These are phyloP conservation scores for Lochmaea capreae DNA, from an alignment of 2,888 invertebrate species.

Conservation along the genomic window DNA sequence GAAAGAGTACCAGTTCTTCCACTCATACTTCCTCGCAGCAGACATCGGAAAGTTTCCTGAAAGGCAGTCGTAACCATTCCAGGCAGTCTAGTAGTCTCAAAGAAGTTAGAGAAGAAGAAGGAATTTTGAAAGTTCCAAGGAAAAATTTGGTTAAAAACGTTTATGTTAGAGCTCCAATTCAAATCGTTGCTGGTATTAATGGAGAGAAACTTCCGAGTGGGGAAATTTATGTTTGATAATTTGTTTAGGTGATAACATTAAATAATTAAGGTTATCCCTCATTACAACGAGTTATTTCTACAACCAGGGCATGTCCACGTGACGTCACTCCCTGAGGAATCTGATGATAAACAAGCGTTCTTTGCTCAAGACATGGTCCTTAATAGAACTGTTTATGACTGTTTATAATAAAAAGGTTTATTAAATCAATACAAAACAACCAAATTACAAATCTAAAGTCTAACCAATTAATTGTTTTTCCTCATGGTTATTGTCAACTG, in stretches of 20 bases:
- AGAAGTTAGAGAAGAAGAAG: slow-evolving; percentile 52
- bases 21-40: slow-evolving; percentile 73
- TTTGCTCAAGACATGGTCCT: too few species aligned
- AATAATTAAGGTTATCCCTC: not conserved
- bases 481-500: too few species aligned
- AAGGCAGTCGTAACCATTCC: slow-evolving; percentile 67
- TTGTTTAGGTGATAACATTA: slow-evolving; percentile 2
- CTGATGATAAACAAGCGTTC: too few species aligned
- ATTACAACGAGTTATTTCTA: too few species aligned
- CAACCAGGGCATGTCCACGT: too few species aligned
- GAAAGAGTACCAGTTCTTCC: slow-evolving; percentile 73
- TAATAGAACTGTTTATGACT: too few species aligned
- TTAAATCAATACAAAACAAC: too few species aligned
- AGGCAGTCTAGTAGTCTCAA: slow-evolving; percentile 57
- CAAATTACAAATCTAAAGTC: too few species aligned
- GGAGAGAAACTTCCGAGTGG: slow-evolving; percentile 56
- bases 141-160: slow-evolving; percentile 52
- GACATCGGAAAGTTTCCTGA: slow-evolving; percentile 73
- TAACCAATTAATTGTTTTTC: too few species aligned
- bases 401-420: too few species aligned
- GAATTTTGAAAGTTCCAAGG: slow-evolving; percentile 35
- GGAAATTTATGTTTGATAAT: slow-evolving; percentile 58
- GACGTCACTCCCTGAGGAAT: too few species aligned
- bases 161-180: slow-evolving; percentile 58
- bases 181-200: slow-evolving; percentile 51